These are phyloP conservation scores for Wiebesia pumilae DNA, from an alignment of 1,140 invertebrate species.

Conservation along the genomic window DNA sequence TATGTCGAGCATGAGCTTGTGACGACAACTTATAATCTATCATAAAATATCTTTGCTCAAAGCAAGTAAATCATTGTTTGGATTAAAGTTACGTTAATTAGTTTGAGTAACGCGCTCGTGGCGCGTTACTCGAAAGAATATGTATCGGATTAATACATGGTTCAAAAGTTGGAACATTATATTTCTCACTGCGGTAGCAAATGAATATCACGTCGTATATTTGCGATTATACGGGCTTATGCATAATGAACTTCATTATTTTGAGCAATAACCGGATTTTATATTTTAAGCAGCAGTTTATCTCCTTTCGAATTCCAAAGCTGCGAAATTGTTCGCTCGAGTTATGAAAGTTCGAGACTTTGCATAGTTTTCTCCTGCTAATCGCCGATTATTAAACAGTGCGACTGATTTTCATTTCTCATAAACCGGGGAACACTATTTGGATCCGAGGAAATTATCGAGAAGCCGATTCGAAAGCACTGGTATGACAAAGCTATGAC, in stretches of 20 bases:
- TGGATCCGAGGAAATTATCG: neutral
- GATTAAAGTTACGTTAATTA: conserved; percentile 4
- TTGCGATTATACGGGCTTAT: conserved; percentile 1
- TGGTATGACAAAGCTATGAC: neutral
- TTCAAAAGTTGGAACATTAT: neutral
- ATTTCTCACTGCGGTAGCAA: neutral
- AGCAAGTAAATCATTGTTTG: neutral
- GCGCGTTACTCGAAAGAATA: neutral
- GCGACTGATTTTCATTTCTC: neutral
- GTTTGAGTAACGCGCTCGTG: neutral
- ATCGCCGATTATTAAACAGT: neutral
- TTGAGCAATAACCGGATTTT: neutral
- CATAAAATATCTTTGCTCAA: no score
- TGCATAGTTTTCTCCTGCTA: neutral
- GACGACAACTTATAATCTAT: neutral
- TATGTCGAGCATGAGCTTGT: no score
- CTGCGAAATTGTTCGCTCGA: neutral
- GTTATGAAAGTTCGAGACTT: neutral
- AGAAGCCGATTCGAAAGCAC: neutral
- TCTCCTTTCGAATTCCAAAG: neutral
- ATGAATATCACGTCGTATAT: neutral
- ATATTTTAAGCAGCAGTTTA: neutral
- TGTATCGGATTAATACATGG: neutral
- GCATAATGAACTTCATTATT: neutral
- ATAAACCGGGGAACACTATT: neutral